phyloP scores from a whole-genome alignment of 2,888 invertebrate species.

The Temnothorax rugatulus region DNA sequence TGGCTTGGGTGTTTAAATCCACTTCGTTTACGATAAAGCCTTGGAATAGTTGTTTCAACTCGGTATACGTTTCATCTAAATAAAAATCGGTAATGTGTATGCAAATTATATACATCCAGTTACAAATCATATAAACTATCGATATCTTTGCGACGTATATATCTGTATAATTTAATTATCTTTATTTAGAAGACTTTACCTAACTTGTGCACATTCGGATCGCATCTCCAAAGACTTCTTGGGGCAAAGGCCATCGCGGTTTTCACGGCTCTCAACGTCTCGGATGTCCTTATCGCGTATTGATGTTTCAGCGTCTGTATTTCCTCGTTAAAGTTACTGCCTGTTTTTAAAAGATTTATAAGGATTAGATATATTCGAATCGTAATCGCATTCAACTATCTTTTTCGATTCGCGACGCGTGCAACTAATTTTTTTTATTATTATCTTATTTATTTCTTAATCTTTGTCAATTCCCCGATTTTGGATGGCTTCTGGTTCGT shows the following conservation, averaged over 20 bases:
- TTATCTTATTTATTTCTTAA: neutral
- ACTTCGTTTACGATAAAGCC: constrained; percentile 96
- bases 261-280: constrained; percentile 90
- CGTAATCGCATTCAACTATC: neutral
- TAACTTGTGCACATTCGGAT: constrained; percentile 90
- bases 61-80: constrained; percentile 91
- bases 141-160: neutral
- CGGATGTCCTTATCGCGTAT: constrained; percentile 90
- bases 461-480: neutral
- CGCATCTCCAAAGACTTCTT: constrained; percentile 92
- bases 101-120: neutral
- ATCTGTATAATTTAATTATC: neutral
- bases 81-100: neutral
- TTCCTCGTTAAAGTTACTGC: constrained; percentile 91
- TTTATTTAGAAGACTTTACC: constrained; percentile 43
- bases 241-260: constrained; percentile 90
- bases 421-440: neutral
- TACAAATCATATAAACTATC: neutral
- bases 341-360: constrained; percentile 84
- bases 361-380: neutral
- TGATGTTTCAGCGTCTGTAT: constrained; percentile 89
- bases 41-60: constrained; percentile 93
- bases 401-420: neutral
- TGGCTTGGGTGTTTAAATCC: constrained; percentile 92
- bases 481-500: neutral